A percentile compares a stretch with the other conserved stretches of the same genome.
These are phyloP conservation scores for Amiota mariae DNA, from an alignment of 2,888 invertebrate species.

Conservation along the genomic window DNA sequence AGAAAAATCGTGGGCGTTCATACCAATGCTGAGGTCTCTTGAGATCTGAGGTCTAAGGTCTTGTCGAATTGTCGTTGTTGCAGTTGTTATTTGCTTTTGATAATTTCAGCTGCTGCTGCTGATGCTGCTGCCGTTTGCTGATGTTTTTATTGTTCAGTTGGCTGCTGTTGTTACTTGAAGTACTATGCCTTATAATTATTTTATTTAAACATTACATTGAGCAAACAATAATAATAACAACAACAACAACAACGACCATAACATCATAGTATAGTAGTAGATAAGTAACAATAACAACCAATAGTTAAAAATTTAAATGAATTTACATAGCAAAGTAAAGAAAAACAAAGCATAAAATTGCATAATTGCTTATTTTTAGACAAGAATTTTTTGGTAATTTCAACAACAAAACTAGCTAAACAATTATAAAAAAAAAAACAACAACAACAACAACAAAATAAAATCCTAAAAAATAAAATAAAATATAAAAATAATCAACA, in stretches of 20 bases:
- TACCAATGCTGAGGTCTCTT: not conserved
- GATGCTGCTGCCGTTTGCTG: slow-evolving; percentile 2
- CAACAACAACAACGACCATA: not conserved
- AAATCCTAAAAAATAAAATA: too few relatives aligned
- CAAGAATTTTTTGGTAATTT: not conserved
- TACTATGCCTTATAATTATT: slow-evolving; percentile 15
- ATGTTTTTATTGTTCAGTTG: not conserved
- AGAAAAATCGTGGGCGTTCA: slow-evolving; percentile 18
- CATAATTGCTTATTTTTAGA: slow-evolving; percentile 7
- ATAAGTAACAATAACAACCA: not conserved
- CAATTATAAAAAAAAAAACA: too few relatives aligned
- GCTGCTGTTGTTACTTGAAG: slow-evolving; percentile 9
- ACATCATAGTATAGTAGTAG: too few relatives aligned
- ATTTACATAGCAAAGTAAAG: slow-evolving; percentile 11
- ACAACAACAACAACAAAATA: too few relatives aligned
- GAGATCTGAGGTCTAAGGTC: slow-evolving; percentile 2
- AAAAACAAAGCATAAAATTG: slow-evolving; percentile 19
- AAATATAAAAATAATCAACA: too few relatives aligned
- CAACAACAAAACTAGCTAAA: too few relatives aligned
- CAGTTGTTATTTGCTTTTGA: slow-evolving; percentile 14
- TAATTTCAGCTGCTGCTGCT: slow-evolving; percentile 10
- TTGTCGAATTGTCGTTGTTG: slow-evolving; percentile 14
- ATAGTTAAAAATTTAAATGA: slow-evolving; percentile 4
- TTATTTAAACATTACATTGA: slow-evolving; percentile 23
- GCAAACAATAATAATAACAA: slow-evolving; percentile 10